Evolutionary conservation across 2,113 vertebrate genomes (phyloP).

Genomic region (Saiga tatarica): DNA sequence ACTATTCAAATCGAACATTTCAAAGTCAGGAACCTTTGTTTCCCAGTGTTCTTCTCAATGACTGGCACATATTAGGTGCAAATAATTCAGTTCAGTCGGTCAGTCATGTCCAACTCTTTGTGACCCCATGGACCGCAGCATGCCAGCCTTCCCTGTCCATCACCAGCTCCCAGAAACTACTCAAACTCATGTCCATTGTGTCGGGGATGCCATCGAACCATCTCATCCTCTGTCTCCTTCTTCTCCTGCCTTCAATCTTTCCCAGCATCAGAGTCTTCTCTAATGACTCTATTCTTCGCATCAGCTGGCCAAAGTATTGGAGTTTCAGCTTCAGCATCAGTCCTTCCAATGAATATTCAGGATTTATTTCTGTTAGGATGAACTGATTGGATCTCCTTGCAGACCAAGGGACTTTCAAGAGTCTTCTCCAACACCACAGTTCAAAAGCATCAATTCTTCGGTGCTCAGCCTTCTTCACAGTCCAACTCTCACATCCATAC

Average conservation of each 20-base stretch:
- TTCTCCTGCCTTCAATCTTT: background rate
- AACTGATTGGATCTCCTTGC: background rate
- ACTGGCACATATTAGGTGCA: background rate
- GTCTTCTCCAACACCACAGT: background rate
- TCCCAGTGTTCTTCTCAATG: background rate
- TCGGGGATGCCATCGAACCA: accelerated
- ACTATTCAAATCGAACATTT: background rate
- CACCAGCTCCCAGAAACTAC: background rate
- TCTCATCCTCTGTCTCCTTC: background rate
- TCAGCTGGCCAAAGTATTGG: background rate
- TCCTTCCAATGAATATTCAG: background rate
- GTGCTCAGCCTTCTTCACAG: background rate
- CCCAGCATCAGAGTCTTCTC: background rate
- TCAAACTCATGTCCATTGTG: background rate
- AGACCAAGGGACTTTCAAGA: background rate
- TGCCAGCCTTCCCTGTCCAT: background rate
- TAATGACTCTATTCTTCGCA: accelerated
- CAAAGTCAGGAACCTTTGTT: background rate
- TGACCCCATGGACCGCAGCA: background rate
- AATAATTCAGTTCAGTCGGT: background rate
- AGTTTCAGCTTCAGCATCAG: background rate
- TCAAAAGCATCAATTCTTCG: background rate
- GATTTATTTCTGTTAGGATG: background rate
- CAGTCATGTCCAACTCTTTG: background rate
- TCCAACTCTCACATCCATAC: background rate